phyloP scores from a whole-genome alignment of 1,140 invertebrate species.

The Bicyclus anynana region DNA sequence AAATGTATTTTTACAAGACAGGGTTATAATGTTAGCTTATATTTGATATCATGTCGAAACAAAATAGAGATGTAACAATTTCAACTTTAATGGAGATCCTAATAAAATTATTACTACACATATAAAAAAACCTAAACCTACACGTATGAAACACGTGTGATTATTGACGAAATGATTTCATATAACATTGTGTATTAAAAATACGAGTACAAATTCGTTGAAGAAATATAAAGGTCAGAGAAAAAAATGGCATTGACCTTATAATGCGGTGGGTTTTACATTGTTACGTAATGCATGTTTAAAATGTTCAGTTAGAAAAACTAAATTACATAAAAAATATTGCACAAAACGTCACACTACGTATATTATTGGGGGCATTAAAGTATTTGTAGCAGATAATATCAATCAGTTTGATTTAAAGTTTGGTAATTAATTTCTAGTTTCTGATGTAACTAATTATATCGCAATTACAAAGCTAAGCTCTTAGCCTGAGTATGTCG shows the following conservation, averaged over 20 bases:
- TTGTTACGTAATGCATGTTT: background rate
- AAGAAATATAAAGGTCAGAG: slow-evolving; percentile 9
- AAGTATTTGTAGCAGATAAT: slow-evolving; percentile 10
- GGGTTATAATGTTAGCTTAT: background rate
- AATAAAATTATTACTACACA: too few species aligned
- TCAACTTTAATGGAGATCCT: too few species aligned
- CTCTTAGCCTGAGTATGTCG: background rate
- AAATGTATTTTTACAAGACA: slow-evolving; percentile 29
- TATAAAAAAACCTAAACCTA: too few species aligned
- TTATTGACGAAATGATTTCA: too few species aligned
- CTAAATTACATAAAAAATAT: slow-evolving; percentile 5
- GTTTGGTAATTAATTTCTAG: background rate
- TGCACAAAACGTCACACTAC: slow-evolving; percentile 15
- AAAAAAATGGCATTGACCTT: slow-evolving; percentile 12
- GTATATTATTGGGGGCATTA: slow-evolving; percentile 10
- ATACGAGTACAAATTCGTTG: too few species aligned
- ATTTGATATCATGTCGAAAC: too few species aligned
- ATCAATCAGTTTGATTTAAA: slow-evolving; percentile 4
- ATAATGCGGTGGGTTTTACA: too few species aligned
- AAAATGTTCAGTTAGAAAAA: slow-evolving; percentile 5
- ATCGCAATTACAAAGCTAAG: background rate
- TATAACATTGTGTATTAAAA: too few species aligned
- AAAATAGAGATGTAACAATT: too few species aligned
- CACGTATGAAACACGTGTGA: too few species aligned
- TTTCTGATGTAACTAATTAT: slow-evolving; percentile 4